A percentile compares a stretch with the other conserved stretches of the same genome.
Conservation (phyloP, 2,797 vertebrate genomes). For the Corythornis leucogaster region DNA sequence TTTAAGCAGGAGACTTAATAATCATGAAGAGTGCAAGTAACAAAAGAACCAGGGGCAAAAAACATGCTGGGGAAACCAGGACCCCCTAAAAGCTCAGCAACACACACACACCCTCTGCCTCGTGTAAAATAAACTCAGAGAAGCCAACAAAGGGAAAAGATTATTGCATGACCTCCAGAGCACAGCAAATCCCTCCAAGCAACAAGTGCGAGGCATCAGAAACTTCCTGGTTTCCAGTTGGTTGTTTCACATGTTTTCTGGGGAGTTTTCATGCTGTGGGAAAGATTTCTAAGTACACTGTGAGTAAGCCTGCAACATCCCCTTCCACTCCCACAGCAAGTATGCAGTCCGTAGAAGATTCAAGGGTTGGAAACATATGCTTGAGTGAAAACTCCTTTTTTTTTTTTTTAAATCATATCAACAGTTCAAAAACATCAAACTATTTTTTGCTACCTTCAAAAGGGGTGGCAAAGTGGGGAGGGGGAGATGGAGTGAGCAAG, state of each 20-base stretch:
- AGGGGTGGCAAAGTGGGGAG: not conserved
- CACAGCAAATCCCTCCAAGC: constrained; percentile 38
- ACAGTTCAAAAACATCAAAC: not conserved
- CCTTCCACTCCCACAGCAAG: constrained; percentile 63
- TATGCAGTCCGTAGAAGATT: constrained; percentile 54
- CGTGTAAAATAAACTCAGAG: not conserved
- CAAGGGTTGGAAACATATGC: constrained; percentile 47
- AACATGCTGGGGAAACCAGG: not conserved
- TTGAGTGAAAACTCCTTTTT: not conserved
- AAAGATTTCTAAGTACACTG: constrained; percentile 54
- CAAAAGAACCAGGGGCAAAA: constrained; percentile 9
- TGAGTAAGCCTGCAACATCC: constrained; percentile 59
- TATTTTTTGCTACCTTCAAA: not conserved
- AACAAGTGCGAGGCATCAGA: constrained; percentile 7
- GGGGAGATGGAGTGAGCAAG: not conserved
- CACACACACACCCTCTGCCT: fast-evolving
- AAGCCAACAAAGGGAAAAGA: constrained; percentile 29
- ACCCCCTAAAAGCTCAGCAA: constrained; percentile 9
- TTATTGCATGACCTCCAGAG: constrained; percentile 24
- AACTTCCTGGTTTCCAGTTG: constrained; percentile 39
- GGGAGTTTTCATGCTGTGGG: constrained; percentile 31
- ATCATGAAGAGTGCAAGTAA: not conserved
- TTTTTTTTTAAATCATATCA: not conserved
- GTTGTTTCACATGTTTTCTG: constrained; percentile 11
- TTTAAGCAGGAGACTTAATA: constrained; percentile 59